Conservation (phyloP, 2,113 vertebrate genomes). For the Callaeas wilsoni region DNA sequence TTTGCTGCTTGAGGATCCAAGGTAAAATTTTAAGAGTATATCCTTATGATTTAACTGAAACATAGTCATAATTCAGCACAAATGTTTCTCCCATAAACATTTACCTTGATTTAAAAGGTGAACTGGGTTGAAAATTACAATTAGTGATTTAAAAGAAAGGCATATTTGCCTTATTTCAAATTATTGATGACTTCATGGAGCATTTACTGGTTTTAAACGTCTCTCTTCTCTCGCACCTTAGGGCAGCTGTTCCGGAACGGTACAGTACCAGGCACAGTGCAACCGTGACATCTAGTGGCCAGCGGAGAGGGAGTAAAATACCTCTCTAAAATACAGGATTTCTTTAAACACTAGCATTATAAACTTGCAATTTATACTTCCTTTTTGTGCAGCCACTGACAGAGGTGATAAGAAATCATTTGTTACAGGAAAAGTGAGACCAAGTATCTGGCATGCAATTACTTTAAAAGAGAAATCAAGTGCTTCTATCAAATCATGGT, state of each 20-base stretch:
- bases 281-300: conserved; percentile 68
- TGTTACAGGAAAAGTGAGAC: neutral
- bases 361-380: neutral
- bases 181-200: neutral
- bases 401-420: neutral
- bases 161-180: neutral
- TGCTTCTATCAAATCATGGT: neutral
- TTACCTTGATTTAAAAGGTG: neutral
- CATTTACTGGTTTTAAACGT: neutral
- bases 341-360: neutral
- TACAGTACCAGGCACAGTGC: neutral
- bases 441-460: neutral
- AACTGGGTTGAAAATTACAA: neutral
- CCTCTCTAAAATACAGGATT: neutral
- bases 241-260: neutral
- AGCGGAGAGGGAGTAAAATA: neutral
- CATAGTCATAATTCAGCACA: neutral
- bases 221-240: neutral
- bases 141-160: neutral
- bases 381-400: neutral
- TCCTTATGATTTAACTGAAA: neutral
- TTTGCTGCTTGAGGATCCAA: neutral
- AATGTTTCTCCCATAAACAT: neutral
- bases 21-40: neutral
- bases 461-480: neutral